Conservation (phyloP, 2,113 vertebrate species). For the Myocastor coypus region DNA sequence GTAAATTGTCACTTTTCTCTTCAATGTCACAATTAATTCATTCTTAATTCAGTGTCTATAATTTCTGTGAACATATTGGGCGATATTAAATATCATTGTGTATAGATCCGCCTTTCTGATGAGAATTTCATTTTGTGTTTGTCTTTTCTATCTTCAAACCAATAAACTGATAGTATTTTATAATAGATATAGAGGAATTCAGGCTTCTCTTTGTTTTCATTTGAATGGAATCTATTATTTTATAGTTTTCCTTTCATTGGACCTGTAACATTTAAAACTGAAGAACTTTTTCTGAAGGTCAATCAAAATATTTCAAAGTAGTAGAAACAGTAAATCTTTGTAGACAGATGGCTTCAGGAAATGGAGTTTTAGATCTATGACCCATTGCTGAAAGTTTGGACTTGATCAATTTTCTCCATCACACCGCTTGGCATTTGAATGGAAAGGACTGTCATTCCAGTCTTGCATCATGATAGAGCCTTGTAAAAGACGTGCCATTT, state of each 20-base stretch:
- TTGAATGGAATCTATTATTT: not conserved
- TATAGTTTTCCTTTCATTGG: not conserved
- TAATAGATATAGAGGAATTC: not conserved
- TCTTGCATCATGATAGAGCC: not conserved
- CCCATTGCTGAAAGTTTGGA: not conserved
- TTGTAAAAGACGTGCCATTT: not conserved
- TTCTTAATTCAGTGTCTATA: not conserved
- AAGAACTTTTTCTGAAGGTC: not conserved
- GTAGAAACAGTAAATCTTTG: not conserved
- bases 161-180: not conserved
- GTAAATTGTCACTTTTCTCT: not conserved
- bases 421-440: not conserved
- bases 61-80: not conserved
- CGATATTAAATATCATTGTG: not conserved
- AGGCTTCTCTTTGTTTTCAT: not conserved
- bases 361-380: not conserved
- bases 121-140: not conserved
- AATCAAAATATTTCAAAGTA: constrained; percentile 2
- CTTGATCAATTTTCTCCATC: not conserved
- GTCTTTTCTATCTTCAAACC: not conserved
- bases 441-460: not conserved
- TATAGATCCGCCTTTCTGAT: not conserved
- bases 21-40: not conserved
- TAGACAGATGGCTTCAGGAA: not conserved
- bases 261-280: not conserved